Percentiles rank a stretch among this genome's conserved stretches.
phyloP scores from a whole-genome alignment of 2,888 invertebrate genomes.

The Meliscaeva auricollis region DNA sequence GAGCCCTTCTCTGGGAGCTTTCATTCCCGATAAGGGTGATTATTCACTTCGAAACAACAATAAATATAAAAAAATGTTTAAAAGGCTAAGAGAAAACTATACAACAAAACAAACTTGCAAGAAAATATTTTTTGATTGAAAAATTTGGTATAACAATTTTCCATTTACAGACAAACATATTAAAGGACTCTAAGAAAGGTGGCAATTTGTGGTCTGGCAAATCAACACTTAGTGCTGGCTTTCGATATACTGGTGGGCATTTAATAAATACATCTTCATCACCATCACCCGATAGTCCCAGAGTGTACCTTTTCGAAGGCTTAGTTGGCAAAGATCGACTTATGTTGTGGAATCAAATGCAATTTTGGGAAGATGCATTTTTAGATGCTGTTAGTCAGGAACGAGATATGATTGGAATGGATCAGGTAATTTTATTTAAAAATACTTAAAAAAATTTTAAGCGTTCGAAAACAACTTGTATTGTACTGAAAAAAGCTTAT shows the following conservation, averaged over 20 bases:
- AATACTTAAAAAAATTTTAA: too few relatives aligned
- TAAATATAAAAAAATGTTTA: too few relatives aligned
- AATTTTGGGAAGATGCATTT: constrained; percentile 99
- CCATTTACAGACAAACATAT: constrained; percentile 80
- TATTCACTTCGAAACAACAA: too few relatives aligned
- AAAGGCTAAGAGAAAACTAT: too few relatives aligned
- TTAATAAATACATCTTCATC: constrained; percentile 93
- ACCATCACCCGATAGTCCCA: constrained; percentile 93
- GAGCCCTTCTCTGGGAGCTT: too few relatives aligned
- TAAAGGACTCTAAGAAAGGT: constrained; percentile 90
- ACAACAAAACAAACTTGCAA: not conserved
- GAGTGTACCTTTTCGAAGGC: constrained; percentile 97
- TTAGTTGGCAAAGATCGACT: constrained; percentile 88
- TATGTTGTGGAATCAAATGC: constrained; percentile 98
- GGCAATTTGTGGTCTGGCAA: constrained; percentile 97
- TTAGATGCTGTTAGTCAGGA: constrained; percentile 99
- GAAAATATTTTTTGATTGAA: not conserved
- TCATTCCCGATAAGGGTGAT: too few relatives aligned
- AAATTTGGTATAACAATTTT: constrained; percentile 1
- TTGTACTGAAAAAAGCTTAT: too few relatives aligned
- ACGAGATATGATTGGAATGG: constrained; percentile 99
- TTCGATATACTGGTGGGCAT: constrained; percentile 94
- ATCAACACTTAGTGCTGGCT: constrained; percentile 93
- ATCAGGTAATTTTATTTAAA: constrained; percentile 87
- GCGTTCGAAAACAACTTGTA: too few relatives aligned